phyloP scores from a whole-genome alignment of 2,888 invertebrate species.

The Sarcophaga carnaria region DNA sequence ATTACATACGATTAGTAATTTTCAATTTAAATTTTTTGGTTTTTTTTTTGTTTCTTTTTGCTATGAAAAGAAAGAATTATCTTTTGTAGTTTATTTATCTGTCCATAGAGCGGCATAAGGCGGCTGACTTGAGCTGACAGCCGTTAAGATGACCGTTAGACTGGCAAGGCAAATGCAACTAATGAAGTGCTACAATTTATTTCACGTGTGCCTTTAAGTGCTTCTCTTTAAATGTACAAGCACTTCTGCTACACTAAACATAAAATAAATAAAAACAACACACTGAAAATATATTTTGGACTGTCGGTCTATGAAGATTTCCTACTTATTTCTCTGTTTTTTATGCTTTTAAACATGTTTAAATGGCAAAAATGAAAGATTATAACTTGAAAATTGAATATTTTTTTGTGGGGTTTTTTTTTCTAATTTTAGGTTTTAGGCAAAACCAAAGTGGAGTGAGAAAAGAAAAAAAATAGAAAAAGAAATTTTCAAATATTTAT shows the following conservation, averaged over 20 bases:
- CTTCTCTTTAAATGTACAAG: constrained; percentile 43
- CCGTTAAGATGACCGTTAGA: constrained; percentile 41
- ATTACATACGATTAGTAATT: constrained; percentile 53
- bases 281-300: neutral
- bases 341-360: constrained; percentile 16
- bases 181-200: constrained; percentile 66
- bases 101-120: neutral
- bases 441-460: neutral
- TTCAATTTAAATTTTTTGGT: constrained; percentile 41
- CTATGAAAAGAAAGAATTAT: constrained; percentile 24
- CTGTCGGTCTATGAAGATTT: constrained; percentile 30
- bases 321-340: constrained; percentile 17
- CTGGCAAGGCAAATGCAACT: constrained; percentile 53
- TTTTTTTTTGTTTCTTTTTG: constrained; percentile 1
- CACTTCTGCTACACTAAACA: neutral
- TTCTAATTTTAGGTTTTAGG: constrained; percentile 24
- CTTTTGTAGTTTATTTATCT: constrained; percentile 29
- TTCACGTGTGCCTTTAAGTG: constrained; percentile 67
- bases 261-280: neutral
- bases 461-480: neutral
- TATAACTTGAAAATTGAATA: constrained; percentile 39
- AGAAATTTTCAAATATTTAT: constrained; percentile 2
- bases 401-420: constrained; percentile 19
- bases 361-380: constrained; percentile 6
- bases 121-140: neutral